Percentiles rank a stretch among this genome's conserved stretches.
Conservation (phyloP, 1,140 invertebrate genomes). For the Pseudomyrmex flavicornis region DNA sequence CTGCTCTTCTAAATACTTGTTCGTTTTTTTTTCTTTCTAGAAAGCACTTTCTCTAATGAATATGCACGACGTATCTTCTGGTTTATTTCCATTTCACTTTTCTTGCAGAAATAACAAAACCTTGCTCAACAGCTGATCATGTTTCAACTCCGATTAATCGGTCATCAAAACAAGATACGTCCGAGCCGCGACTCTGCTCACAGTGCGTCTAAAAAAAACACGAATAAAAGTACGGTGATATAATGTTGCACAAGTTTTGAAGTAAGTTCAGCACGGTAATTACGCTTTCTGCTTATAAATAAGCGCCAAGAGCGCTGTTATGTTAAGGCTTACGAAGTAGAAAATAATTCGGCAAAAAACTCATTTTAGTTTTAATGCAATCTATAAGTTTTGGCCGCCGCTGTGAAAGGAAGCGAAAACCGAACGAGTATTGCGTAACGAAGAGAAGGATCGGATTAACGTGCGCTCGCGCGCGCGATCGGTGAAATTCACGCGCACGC, state of each 20-base stretch:
- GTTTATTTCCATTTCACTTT: background rate
- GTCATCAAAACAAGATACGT: too few species aligned
- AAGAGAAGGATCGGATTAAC: background rate
- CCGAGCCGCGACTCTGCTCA: too few species aligned
- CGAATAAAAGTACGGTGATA: too few species aligned
- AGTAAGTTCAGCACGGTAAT: too few species aligned
- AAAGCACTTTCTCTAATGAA: background rate
- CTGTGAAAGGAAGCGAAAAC: constrained; percentile 5
- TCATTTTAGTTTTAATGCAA: constrained; percentile 11
- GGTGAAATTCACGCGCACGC: background rate
- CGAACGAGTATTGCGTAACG: background rate
- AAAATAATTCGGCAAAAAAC: constrained; percentile 7
- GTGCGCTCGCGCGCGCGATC: background rate
- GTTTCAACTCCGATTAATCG: too few species aligned
- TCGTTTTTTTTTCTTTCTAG: background rate
- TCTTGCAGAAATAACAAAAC: too few species aligned
- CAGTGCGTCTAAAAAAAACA: too few species aligned
- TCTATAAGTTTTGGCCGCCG: background rate
- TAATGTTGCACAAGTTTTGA: too few species aligned
- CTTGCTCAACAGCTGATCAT: too few species aligned
- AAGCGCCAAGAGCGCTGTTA: background rate
- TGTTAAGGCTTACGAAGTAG: background rate
- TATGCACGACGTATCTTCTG: background rate
- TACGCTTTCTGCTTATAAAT: background rate
- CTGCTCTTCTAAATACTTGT: too few species aligned